Evolutionary conservation across 2,113 vertebrate species (phyloP).

Genomic region (Athene noctua): DNA sequence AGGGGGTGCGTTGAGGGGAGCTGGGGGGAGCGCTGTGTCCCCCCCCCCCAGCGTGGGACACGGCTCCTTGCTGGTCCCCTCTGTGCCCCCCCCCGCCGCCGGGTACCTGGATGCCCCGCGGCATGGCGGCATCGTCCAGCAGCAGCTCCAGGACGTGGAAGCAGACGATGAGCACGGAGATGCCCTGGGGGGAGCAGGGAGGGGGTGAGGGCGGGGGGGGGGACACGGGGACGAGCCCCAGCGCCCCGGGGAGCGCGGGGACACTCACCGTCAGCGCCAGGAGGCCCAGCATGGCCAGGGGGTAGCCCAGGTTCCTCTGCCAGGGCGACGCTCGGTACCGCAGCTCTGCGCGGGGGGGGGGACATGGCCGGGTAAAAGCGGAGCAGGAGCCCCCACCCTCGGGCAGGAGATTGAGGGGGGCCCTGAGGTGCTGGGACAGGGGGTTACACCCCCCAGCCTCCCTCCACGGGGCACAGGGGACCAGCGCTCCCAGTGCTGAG

Average conservation of each 20-base stretch:
- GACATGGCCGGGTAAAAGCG: not conserved
- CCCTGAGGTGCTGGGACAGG: not conserved
- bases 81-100: accelerated
- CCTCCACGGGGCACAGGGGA: not conserved
- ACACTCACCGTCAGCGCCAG: slow-evolving; percentile 85
- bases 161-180: slow-evolving; percentile 92
- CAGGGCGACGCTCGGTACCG: slow-evolving; percentile 88
- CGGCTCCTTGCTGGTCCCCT: accelerated
- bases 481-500: not conserved
- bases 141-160: slow-evolving; percentile 94
- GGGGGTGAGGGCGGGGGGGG: not conserved
- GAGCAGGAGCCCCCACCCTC: not conserved
- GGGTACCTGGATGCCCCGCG: slow-evolving; percentile 89
- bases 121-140: slow-evolving; percentile 92
- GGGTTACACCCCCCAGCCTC: not conserved
- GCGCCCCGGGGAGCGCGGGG: too few species aligned
- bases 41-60: not conserved
- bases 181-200: slow-evolving; percentile 76
- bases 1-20: not conserved
- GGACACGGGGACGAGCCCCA: accelerated
- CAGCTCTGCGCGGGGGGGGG: slow-evolving; percentile 77
- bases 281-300: slow-evolving; percentile 90
- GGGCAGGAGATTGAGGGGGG: not conserved
- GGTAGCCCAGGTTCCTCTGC: slow-evolving; percentile 96
- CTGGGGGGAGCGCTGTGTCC: too few species aligned